Conservation (phyloP, 2,797 vertebrate species). For the Pantherophis vulpinus region DNA sequence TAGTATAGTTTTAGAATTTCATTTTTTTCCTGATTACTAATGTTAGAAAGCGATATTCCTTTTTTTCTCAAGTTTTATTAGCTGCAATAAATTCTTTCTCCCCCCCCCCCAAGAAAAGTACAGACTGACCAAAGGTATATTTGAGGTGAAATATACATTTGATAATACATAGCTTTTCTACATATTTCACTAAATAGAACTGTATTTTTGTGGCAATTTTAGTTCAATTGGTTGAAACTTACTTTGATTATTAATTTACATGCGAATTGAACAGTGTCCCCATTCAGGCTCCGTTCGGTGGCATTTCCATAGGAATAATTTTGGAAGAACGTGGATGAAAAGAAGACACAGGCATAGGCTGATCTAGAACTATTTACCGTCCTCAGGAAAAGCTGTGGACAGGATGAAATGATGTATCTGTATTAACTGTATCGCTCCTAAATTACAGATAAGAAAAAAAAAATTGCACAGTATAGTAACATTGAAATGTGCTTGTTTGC, state of each 20-base stretch:
- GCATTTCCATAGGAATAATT: constrained; percentile 73
- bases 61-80: neutral
- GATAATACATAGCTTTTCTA: neutral
- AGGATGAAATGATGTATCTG: neutral
- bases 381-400: constrained; percentile 83
- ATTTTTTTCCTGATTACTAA: neutral
- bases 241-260: constrained; percentile 91
- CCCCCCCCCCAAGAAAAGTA: neutral
- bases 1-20: neutral
- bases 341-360: constrained; percentile 86
- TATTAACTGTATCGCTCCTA: neutral
- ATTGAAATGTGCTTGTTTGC: neutral
- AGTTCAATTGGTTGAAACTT: constrained; percentile 30
- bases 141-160: neutral
- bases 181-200: fast-evolving
- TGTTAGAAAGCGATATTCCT: neutral
- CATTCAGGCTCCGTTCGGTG: constrained; percentile 48
- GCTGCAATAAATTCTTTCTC: neutral
- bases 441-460: neutral
- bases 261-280: constrained; percentile 57
- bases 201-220: constrained; percentile 16
- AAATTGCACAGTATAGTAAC: neutral
- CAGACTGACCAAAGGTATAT: neutral
- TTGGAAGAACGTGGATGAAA: constrained; percentile 89
- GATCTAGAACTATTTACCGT: constrained; percentile 86